phyloP scores from a whole-genome alignment of 1,140 invertebrate genomes.

The Drosophila ironensis region DNA sequence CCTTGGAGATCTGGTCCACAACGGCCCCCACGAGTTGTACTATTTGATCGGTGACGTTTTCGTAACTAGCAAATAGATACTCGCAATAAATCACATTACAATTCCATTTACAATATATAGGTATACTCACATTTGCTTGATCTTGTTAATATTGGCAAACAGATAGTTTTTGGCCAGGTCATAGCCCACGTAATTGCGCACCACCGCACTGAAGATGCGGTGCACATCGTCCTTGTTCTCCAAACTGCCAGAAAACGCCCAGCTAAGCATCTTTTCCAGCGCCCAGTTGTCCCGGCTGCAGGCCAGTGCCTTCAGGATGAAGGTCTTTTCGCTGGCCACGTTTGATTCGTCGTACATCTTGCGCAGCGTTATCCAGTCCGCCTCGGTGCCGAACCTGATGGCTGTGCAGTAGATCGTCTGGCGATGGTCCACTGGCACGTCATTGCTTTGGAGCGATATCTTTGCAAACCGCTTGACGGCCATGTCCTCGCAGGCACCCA shows the following conservation, averaged over 20 bases:
- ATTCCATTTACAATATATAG: too few species aligned
- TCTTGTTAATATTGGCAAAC: not conserved
- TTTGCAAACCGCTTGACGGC: not conserved
- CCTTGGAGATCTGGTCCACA: not conserved
- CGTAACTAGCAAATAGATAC: too few species aligned
- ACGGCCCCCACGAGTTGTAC: not conserved
- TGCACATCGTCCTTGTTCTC: not conserved
- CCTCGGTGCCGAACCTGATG: slow-evolving; percentile 1
- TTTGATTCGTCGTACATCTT: not conserved
- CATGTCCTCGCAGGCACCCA: not conserved
- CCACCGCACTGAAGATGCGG: not conserved
- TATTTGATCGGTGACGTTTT: too few species aligned
- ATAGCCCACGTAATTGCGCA: not conserved
- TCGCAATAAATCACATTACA: too few species aligned
- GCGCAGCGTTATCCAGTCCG: not conserved
- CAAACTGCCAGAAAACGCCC: not conserved
- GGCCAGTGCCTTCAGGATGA: not conserved
- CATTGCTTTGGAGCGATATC: too few species aligned
- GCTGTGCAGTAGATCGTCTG: slow-evolving; percentile 6
- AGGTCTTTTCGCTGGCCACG: not conserved
- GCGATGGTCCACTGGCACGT: not conserved
- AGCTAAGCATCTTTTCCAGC: not conserved
- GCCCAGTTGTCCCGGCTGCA: slow-evolving; percentile 3
- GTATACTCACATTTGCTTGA: not conserved
- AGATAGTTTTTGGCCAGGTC: slow-evolving; percentile 1